These are phyloP conservation scores for Formicarius rufipectus DNA, from an alignment of 2,113 vertebrate genomes.

Conservation along the genomic window DNA sequence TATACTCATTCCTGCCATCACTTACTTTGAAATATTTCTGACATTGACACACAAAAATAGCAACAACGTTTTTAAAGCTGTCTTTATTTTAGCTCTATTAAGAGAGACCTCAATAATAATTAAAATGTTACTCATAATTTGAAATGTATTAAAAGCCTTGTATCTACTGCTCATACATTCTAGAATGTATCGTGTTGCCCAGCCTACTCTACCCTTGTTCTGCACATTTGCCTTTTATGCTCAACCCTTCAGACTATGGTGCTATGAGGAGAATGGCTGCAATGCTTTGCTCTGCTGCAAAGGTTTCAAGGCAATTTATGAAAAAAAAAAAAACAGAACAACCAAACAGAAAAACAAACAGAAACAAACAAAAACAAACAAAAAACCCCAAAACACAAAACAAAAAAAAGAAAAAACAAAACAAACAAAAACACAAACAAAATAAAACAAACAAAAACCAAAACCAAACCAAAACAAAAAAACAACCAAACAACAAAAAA, in stretches of 20 bases:
- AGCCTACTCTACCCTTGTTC: background rate
- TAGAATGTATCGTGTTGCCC: background rate
- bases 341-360: too few species aligned
- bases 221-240: background rate
- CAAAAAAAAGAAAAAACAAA: too few species aligned
- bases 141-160: background rate
- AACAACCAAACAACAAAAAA: too few species aligned
- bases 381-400: too few species aligned
- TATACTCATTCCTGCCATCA: background rate
- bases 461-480: too few species aligned
- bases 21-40: background rate
- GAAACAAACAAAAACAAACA: too few species aligned
- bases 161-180: background rate
- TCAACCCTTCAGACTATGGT: background rate
- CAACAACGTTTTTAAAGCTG: background rate
- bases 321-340: background rate
- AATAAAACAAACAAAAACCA: too few species aligned
- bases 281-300: background rate
- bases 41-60: background rate
- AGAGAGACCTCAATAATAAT: background rate
- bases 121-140: background rate
- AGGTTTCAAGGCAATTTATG: background rate
- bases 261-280: background rate
- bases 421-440: too few species aligned
- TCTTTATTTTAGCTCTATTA: background rate